A percentile compares a stretch with the other conserved stretches of the same genome.
Conservation (phyloP, 2,113 vertebrate genomes). For the Cephalopholis sonnerati region DNA sequence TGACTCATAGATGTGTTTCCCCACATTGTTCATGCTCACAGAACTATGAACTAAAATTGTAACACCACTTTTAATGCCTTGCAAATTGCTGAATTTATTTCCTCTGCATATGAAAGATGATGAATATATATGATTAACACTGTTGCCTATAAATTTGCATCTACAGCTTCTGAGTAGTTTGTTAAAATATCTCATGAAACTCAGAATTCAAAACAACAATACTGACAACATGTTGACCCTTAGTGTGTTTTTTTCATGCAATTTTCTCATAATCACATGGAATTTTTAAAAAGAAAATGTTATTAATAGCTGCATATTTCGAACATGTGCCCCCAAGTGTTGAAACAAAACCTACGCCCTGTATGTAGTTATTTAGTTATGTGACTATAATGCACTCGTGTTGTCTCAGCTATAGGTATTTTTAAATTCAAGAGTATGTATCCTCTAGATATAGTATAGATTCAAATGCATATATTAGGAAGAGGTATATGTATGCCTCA, state of each 20-base stretch:
- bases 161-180: not conserved
- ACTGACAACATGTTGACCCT: too few relatives aligned
- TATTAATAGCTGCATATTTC: too few relatives aligned
- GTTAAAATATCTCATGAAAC: not conserved
- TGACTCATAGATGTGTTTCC: conserved; percentile 38
- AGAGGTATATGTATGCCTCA: not conserved
- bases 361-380: not conserved
- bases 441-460: not conserved
- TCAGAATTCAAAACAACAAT: too few relatives aligned
- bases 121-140: not conserved
- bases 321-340: too few relatives aligned
- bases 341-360: too few relatives aligned
- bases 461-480: not conserved
- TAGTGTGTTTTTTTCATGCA: too few relatives aligned
- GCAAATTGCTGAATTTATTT: not conserved
- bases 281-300: too few relatives aligned
- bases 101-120: not conserved
- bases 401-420: not conserved
- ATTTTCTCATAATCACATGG: not conserved
- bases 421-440: not conserved
- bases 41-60: not conserved
- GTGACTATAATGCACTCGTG: not conserved
- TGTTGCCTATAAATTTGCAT: not conserved
- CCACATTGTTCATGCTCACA: conserved; percentile 16
- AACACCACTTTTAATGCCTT: not conserved